Evolutionary conservation across 2,113 vertebrate genomes (phyloP).

Genomic region (Antidorcas marsupialis): DNA sequence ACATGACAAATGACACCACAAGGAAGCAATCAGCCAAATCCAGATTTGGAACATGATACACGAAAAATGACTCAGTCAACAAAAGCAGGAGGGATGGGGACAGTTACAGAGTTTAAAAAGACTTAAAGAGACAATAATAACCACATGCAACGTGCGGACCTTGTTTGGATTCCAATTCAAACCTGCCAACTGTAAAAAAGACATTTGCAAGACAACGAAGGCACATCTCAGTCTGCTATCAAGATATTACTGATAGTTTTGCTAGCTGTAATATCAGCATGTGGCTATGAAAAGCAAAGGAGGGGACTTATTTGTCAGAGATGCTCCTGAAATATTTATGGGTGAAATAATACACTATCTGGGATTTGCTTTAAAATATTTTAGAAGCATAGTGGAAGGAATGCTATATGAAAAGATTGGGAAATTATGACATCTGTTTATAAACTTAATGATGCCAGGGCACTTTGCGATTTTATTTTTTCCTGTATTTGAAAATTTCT

Average conservation of each 20-base stretch:
- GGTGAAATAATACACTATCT: not conserved
- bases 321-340: constrained; percentile 6
- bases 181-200: not conserved
- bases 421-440: not conserved
- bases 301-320: not conserved
- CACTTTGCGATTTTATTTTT: not conserved
- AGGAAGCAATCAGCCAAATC: not conserved
- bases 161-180: not conserved
- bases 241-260: not conserved
- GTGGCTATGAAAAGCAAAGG: not conserved
- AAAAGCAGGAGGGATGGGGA: not conserved
- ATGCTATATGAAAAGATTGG: not conserved
- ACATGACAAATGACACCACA: not conserved
- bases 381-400: not conserved
- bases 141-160: not conserved
- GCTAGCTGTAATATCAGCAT: not conserved
- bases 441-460: not conserved
- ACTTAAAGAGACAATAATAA: not conserved
- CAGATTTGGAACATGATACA: not conserved
- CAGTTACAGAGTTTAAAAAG: not conserved
- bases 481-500: not conserved
- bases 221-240: not conserved
- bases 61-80: not conserved
- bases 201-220: not conserved
- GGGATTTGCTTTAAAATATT: not conserved